Evolutionary conservation across 2,888 invertebrate genomes (phyloP), one percentile per base, ranked within the genome.

Genomic region (Lochmaea capreae): DNA sequence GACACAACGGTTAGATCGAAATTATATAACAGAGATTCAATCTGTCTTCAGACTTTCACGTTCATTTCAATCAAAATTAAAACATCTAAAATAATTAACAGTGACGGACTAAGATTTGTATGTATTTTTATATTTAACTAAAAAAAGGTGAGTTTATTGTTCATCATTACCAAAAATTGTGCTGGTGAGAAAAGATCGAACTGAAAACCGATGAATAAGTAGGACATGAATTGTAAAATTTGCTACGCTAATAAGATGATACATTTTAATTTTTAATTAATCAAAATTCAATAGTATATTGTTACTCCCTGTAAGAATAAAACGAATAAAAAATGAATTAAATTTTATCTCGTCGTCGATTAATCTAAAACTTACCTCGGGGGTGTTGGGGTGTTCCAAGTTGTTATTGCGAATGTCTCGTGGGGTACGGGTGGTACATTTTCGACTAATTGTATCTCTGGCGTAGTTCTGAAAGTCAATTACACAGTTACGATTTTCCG

Each of bases 301-400:
- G 3, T 33, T 3, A 5, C 26, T 3, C 26, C 26, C 26, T 33
- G 26, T 33, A 33, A 2, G 22, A 22, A 2, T 22, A 42, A 42
- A 42, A 3, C 42, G 42, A 42, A 16, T 12, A 49, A 14, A 49
- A 14, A 6, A 14, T 5, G 49, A n/a, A n/a, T 14, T 43, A 49
- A 49, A 12, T 49, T 46, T 46, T n/a, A 49, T 5, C n/a, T 46
- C 4, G 54, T n/a, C 16, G 11, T n/a, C 16, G n/a, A n/a, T n/a
- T 57, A 18, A 22, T 57, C 11, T 49, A 52, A 62, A 49, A 26
- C 11, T 46, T 67, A 78, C 77, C 76, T 78, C 11, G 62, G 62
- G 12, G 71, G 68, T 26, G 52, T 59, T 14, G 79, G 77, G 16
- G 74, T 76, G 11, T 67, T 72, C 81, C 79, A 79, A 2, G 76